phyloP scores from a whole-genome alignment of 2,113 vertebrate genomes.

The Indicator maculatus region DNA sequence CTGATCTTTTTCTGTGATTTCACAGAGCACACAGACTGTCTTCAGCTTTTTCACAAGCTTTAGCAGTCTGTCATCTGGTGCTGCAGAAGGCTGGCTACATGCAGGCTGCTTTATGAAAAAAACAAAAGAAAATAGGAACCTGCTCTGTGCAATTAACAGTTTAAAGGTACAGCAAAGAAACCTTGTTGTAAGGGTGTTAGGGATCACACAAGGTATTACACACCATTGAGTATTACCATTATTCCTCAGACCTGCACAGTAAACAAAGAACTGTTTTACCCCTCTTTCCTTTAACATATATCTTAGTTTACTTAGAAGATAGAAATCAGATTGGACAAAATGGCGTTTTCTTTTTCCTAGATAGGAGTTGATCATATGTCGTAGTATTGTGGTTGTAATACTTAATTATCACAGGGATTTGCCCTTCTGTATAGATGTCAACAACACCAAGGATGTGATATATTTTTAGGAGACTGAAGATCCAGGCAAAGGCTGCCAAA shows the following conservation, averaged over 20 bases:
- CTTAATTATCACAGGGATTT: neutral
- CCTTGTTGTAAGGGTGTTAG: neutral
- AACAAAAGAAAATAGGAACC: neutral
- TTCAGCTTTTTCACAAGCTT: neutral
- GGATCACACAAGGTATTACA: neutral
- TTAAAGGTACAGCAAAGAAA: neutral
- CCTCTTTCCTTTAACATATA: neutral
- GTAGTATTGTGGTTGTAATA: neutral
- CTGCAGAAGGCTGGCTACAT: neutral
- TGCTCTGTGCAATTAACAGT: neutral
- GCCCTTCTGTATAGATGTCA: neutral
- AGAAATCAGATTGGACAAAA: neutral
- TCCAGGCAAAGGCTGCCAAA: neutral
- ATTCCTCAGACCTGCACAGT: neutral
- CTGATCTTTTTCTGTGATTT: neutral
- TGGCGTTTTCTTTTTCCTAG: accelerated
- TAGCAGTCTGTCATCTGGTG: slow-evolving; percentile 15
- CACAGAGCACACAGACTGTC: neutral
- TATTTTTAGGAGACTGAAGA: neutral
- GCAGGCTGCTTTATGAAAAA: neutral
- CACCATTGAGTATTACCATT: neutral
- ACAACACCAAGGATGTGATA: neutral
- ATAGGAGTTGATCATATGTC: neutral
- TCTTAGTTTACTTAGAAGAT: neutral
- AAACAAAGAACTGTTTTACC: neutral